Evolutionary conservation across 1,140 invertebrate genomes (phyloP), one percentile per base, ranked within the genome.

Genomic region (Linepithema humile): DNA sequence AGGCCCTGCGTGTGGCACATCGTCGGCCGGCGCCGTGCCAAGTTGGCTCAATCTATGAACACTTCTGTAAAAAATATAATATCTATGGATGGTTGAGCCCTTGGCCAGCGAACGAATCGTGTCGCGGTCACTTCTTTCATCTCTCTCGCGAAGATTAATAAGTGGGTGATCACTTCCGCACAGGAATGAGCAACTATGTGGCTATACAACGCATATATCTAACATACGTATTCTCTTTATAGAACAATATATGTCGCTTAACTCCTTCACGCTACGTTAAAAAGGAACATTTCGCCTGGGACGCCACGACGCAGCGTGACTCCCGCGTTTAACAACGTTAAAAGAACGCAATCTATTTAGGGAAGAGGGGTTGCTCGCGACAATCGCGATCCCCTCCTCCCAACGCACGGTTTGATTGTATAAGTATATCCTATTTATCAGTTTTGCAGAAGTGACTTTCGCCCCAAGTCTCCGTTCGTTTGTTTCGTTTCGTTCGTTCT

Each of bases 11-110:
- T 90, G 91, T 91, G 91, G 91, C 92, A 93, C 87, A 89, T 92
- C 84, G 86, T 90, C 64, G 59, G 40, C 90, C 75, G 73, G 40
- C 20, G 91, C 89, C 88, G 90, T 84, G 87, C 87, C 90, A 92
- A 92, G 92, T 89, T 84, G 90, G 91, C 92, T 92, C 93, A 91
- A 94, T 91, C 92, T 92, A 90, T 93, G 90, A 94, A 94, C 92
- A 93, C 93, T 93, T 93, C 92, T 94, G 93, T 94, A 94, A 94
- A 94, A 94, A 94, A 94, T 94, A 94, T 94, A 94, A 91, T 83
- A 93, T 91, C 92, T 94, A 93, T 94, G 92, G 92, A 92, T 93
- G 90, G 89, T 93, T 93, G 92, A 93, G 92, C 92, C 90, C 85
- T 90, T 90, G 89, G 91, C 90, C 83, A 90, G 90, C 91, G 88